These are phyloP conservation scores for Amblyraja radiata DNA, from an alignment of 2,797 vertebrate species.

Conservation along the genomic window DNA sequence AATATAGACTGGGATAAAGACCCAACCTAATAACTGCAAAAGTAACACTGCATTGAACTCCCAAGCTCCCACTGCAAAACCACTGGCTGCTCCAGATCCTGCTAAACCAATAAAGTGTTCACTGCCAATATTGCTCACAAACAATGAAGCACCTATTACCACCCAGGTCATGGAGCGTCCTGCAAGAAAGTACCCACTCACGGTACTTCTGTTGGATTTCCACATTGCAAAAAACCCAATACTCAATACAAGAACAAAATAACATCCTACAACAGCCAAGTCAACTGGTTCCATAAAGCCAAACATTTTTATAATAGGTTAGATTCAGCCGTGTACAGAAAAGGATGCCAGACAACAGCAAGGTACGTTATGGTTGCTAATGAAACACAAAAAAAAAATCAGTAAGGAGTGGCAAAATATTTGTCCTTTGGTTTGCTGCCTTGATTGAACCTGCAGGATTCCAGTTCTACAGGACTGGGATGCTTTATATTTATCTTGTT, in stretches of 20 bases:
- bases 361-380: conserved; percentile 3
- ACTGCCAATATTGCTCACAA: conserved; percentile 99
- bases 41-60: conserved; percentile 95
- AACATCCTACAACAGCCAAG: conserved; percentile 87
- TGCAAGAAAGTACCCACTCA: conserved; percentile 94
- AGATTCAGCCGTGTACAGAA: conserved; percentile 41
- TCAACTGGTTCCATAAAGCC: conserved; percentile 81
- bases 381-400: conserved; percentile 40
- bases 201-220: conserved; percentile 91
- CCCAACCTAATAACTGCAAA: conserved; percentile 95
- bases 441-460: conserved; percentile 66
- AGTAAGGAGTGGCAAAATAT: conserved; percentile 53
- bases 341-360: not conserved
- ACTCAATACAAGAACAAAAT: conserved; percentile 86
- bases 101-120: conserved; percentile 99
- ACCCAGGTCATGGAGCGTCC: conserved; percentile 95
- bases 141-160: conserved; percentile 88
- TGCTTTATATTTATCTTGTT: conserved; percentile 57
- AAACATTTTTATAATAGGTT: conserved; percentile 64
- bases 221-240: conserved; percentile 95
- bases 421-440: conserved; percentile 89
- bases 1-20: conserved; percentile 96
- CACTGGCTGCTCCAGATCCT: conserved; percentile 93
- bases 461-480: conserved; percentile 53
- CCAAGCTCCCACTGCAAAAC: conserved; percentile 95